phyloP scores from a whole-genome alignment of 2,888 invertebrate genomes.

The Coleophora flavipennella region DNA sequence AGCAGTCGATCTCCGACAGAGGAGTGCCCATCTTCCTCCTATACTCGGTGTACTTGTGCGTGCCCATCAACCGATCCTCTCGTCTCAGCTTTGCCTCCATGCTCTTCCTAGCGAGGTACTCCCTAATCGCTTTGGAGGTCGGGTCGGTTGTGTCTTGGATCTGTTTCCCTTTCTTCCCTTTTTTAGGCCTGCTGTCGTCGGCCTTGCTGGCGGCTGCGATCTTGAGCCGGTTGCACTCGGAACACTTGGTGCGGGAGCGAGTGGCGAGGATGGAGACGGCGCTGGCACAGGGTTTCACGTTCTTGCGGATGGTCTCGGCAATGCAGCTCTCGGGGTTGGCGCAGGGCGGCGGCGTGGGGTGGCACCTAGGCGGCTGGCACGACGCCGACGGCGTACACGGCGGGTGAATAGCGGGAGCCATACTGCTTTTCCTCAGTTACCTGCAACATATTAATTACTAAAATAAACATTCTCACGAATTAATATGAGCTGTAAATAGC shows the following conservation, averaged over 20 bases:
- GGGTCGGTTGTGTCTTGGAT: conserved; percentile 18
- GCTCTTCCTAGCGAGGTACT: conserved; percentile 42
- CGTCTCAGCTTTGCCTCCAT: conserved; percentile 39
- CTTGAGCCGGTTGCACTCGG: conserved; percentile 35
- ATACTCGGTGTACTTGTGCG: conserved; percentile 32
- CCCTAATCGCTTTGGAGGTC: conserved; percentile 24
- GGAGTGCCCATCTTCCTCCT: conserved; percentile 28
- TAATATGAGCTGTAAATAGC: too few relatives aligned
- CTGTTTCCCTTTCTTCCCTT: not conserved
- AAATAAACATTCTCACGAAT: too few relatives aligned
- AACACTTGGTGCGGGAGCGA: conserved; percentile 37
- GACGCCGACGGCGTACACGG: conserved; percentile 56
- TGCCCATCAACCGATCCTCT: conserved; percentile 36
- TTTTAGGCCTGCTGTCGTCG: not conserved
- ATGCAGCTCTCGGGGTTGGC: conserved; percentile 49
- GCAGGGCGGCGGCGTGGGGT: conserved; percentile 51
- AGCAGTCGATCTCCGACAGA: conserved; percentile 30
- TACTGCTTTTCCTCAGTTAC: conserved; percentile 13
- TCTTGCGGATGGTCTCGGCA: conserved; percentile 36
- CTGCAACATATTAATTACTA: not conserved
- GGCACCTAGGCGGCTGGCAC: conserved; percentile 48
- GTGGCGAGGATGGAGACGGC: conserved; percentile 55
- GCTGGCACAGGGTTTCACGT: conserved; percentile 43
- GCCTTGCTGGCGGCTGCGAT: conserved; percentile 4
- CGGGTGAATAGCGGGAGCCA: conserved; percentile 51